Evolutionary conservation across 2,113 vertebrate species (phyloP).

Genomic region (Nerophis ophidion): DNA sequence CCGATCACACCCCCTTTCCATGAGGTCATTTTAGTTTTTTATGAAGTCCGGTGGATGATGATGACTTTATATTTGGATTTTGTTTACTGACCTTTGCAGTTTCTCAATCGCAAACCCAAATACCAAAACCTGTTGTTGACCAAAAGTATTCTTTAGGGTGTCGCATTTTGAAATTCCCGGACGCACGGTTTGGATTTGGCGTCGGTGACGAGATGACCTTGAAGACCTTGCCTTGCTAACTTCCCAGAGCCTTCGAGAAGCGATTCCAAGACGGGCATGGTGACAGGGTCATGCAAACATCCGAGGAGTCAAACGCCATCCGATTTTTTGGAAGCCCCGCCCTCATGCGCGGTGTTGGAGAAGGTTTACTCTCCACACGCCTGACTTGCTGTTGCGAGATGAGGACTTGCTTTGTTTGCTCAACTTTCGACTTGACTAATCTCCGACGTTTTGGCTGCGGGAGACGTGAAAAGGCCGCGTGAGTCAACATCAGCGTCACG

Average conservation of each 20-base stretch:
- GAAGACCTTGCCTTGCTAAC: neutral
- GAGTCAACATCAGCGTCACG: neutral
- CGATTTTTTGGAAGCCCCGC: conserved; percentile 2
- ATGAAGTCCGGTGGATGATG: neutral
- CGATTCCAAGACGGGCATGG: conserved; percentile 20
- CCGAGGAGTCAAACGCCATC: conserved; percentile 20
- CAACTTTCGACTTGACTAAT: neutral
- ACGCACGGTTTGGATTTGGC: too few relatives aligned
- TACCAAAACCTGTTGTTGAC: conserved; percentile 6
- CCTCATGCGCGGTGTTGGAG: conserved; percentile 1
- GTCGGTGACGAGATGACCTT: neutral
- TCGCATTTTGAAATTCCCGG: conserved; percentile 4
- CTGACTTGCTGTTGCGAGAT: neutral
- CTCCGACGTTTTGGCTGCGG: neutral
- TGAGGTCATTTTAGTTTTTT: too few relatives aligned
- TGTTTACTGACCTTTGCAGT: neutral
- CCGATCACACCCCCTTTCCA: too few relatives aligned
- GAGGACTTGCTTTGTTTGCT: neutral
- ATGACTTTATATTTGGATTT: neutral
- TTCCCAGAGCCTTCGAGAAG: conserved; percentile 1
- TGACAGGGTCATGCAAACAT: conserved; percentile 41
- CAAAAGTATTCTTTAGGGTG: conserved; percentile 16
- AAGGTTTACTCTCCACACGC: neutral
- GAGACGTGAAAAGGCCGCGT: neutral
- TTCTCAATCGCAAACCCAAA: conserved; percentile 2